Base-by-base conservation (phyloP, 35 echinoderm and acorn worm species). In the Lytechinus pictus region DNA sequence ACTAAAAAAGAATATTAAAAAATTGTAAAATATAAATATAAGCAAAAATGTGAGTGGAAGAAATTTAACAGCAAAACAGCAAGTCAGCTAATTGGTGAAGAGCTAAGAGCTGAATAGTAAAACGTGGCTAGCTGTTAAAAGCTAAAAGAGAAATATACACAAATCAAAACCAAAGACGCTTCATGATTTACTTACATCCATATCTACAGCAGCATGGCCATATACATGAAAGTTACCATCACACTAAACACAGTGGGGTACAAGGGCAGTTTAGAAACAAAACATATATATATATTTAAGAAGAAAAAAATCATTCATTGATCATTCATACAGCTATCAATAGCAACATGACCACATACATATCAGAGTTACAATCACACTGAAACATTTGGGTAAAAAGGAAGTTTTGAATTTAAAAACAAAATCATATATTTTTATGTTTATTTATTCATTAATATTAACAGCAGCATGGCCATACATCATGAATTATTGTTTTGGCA, bases 161-260 rank as follows among this genome's bases (percentile, higher is more conserved):
- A 90, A 90, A 90, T 9, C 27, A 90, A 90, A 79, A 79, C 16
- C 7, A 24, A 79, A n/a, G 66, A 79, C n/a, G 66, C 66, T 79
- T 6, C 33, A 44, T 44, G 33, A 44, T 44, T 79, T 79, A 90
- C 88, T 90, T 90, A 90, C 88, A 90, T 90, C 88, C 88, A 90
- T 90, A 90, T 90, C 88, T 51, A 90, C 88, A 90, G 88, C 88
- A 14, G 88, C 52, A 90, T 90, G 88, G 88, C 88, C 88, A 90
- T 90, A 90, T 33, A 90, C 28, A 90, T 90, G 88, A 90, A 90
- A 90, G 28, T 44, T 54, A 90, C 52, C 10, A 54, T 90, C 88
- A 90, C 88, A 90, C 88, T 90, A 44, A 90, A 13, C 56, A 58
- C 6, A 24, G 19, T n/a, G 21, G 66, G 66, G n/a, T n/a, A 58